Base-by-base conservation (phyloP, 1,140 invertebrate genomes). In the Brachionus paranguensis region DNA sequence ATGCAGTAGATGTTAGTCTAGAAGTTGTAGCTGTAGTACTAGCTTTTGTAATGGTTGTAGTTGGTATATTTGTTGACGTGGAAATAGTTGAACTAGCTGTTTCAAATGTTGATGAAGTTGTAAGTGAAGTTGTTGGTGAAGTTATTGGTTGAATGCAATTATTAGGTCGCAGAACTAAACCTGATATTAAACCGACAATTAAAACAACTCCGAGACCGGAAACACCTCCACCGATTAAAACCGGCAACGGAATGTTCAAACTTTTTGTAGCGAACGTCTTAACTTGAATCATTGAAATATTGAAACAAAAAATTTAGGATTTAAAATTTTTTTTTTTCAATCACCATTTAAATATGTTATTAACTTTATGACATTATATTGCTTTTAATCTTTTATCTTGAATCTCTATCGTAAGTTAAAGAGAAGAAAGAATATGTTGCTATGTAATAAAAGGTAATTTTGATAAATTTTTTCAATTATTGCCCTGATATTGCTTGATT, bases 61-160 rank as follows among this genome's bases (percentile, higher is more conserved):
- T 29, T 11, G 65, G 6, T 29, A 12, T 64, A n/a, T 12, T 64
- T 64, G 55, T 64, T 20, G 70, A 37, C 4, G 33, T 37, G 4
- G 33, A 37, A 37, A 7, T 47, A 20, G 43, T 45, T n/a, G 70
- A 41, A 41, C 33, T 41, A 12, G 33, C 3, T 10, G 29, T 43
- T 17, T 14, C 37, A 5, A 37, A 20, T 41, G 68, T 72, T 7
- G 68, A 33, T n/a, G 68, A n/a, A 14, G n/a, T 3, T 41, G 12
- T 64, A 1, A 12, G 2, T 41, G 24, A 24, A 79, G 55, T 60
- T 20, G 47, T 64, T 37, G 33, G 33, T 7, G 6, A 37, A 24
- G 45, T 55, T 53, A 3, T 41, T 55, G 47, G 53, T 37, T 64
- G n/a, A 33, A 81, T 68, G 37, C 78, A 81, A 81, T 81, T 81